These are phyloP conservation scores for Agrilus planipennis DNA, from an alignment of 1,140 invertebrate species.

Conservation along the genomic window DNA sequence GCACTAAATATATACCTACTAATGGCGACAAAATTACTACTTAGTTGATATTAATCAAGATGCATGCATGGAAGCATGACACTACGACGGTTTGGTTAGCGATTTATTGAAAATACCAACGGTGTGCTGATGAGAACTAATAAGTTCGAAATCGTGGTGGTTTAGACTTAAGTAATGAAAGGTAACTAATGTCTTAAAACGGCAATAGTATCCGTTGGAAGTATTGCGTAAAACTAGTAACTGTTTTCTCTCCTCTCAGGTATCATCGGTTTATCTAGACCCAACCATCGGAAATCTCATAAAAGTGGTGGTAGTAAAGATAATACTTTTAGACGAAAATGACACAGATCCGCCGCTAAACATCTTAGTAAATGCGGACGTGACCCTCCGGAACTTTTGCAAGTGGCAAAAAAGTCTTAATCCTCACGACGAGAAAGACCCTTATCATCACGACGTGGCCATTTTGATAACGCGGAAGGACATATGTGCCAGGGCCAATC, in stretches of 20 bases:
- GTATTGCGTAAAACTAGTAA: no score
- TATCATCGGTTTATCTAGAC: conserved; percentile 73
- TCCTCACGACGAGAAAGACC: conserved; percentile 62
- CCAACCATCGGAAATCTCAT: conserved; percentile 82
- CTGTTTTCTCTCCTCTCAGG: conserved; percentile 43
- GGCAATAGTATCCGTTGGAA: no score
- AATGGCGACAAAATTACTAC: no score
- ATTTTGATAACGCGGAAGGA: conserved; percentile 81
- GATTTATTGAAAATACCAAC: no score
- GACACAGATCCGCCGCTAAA: conserved; percentile 56
- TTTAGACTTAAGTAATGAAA: no score
- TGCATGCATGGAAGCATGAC: no score
- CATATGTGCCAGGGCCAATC: conserved; percentile 68
- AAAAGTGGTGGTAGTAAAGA: conserved; percentile 75
- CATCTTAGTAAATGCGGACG: conserved; percentile 69
- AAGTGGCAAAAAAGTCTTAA: conserved; percentile 74
- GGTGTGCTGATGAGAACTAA: no score
- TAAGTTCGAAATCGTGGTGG: no score
- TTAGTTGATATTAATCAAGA: no score
- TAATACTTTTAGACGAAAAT: conserved; percentile 62
- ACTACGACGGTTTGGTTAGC: no score
- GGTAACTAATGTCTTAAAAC: no score
- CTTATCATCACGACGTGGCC: conserved; percentile 87
- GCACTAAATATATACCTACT: no score
- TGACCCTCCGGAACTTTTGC: conserved; percentile 75